Evolutionary conservation across 2,888 invertebrate species (phyloP).

Genomic region (Euclidia mi): DNA sequence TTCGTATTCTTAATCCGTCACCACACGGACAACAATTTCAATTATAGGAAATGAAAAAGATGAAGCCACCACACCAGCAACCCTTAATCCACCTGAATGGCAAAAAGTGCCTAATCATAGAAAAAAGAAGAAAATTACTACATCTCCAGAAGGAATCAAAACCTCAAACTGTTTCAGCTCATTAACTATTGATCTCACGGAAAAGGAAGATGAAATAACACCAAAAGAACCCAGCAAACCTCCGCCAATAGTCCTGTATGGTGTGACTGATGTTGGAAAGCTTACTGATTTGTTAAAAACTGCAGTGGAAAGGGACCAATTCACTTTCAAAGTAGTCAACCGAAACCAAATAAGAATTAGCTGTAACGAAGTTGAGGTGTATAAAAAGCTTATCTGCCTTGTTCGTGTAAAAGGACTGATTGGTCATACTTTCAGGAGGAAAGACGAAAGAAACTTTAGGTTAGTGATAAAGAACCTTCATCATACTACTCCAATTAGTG

Average conservation of each 20-base stretch:
- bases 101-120: no score
- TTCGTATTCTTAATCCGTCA: no score
- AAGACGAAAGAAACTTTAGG: slow-evolving; percentile 3
- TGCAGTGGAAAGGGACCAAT: background rate
- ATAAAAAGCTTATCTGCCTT: background rate
- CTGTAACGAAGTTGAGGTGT: background rate
- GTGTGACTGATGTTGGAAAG: slow-evolving; percentile 1
- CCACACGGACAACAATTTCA: no score
- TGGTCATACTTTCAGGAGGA: slow-evolving; percentile 4
- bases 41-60: no score
- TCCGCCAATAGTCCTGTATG: background rate
- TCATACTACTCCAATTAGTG: background rate
- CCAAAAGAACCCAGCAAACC: background rate
- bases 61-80: no score
- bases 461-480: slow-evolving; percentile 3
- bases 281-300: slow-evolving; percentile 3
- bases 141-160: background rate
- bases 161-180: background rate
- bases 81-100: no score
- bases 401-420: slow-evolving; percentile 2
- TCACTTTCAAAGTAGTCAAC: slow-evolving; percentile 3
- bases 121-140: no score
- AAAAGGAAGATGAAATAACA: background rate
- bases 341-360: slow-evolving; percentile 1
- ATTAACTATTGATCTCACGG: background rate